Evolutionary conservation across 2,888 invertebrate species (phyloP), one percentile per base, ranked within the genome.

Genomic region (Hypselothyrea guttata): DNA sequence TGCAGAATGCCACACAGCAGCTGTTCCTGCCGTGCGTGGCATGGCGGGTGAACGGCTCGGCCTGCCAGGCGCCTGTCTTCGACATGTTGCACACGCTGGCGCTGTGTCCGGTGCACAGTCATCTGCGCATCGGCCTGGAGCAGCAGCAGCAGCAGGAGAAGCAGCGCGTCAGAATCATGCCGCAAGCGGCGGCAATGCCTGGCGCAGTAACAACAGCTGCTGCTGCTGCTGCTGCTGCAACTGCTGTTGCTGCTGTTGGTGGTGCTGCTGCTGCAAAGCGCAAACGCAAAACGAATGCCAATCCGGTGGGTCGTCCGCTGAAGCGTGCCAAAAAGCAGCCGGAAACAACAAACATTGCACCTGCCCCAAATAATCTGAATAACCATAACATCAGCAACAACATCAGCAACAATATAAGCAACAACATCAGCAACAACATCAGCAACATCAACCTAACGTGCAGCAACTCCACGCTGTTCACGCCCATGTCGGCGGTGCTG

Each of bases 81-180:
- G 95, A 95, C 90, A 92, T 95, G 59, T 92, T 92, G 42, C 94
- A 95, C 86, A 94, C 96, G 88, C 92, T 96, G 87, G 96, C 97
- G 41, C 91, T 97, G 5, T 98, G 97, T 88, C 92, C 93, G 5
- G 95, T 95, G 82, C 97, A 98, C 90, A 95, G 95, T 0, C 93
- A 95, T 90, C 95, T 95, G 89, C 91, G 95, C 89, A 96, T 96
- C 86, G 72, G 52, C 3, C 92, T 93, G 70, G 75, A 77, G 51
- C 13, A 31, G 34, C 68, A 71, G 59, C 65, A 30, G 30, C 47
- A 22, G 35, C 48, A 31, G 22, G 40, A 41, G 7, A 54, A 48
- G n/a, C 41, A 15, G 2, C 49, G 48, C 34, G 53, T 51, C 1
- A 58, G 45, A 28, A 13, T 44, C 0, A 12, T 47, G 8, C 45